Evolutionary conservation across 53 echinoderm and acorn worm species (phyloP), one percentile per base, ranked within the genome.

Genomic region (Luidia sarsii): DNA sequence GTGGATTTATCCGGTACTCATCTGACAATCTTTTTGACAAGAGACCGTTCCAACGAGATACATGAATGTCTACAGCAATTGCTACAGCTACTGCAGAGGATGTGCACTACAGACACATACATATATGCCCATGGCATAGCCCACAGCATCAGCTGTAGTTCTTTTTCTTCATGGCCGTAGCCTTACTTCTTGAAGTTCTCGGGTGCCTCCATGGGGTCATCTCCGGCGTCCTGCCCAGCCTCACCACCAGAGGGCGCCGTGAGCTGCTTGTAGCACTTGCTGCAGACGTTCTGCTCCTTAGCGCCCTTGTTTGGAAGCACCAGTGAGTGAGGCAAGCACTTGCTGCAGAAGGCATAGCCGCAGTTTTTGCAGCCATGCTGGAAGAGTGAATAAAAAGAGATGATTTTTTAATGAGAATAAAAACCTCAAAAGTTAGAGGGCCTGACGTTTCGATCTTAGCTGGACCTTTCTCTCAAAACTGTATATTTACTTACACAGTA

Each of bases 181-280:
- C 15, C 88, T 77, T 71, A 93, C 93, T 87, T 89, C 48, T 93
- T 93, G 16, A 86, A 89, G 35, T 93, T 93, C 33, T 89, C 89
- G 1, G 93, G 93, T 8, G 87, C 87, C 37, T 71, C 87, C 68
- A 80, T 83, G 15, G 24, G 28, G 18, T 43, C 38, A 60, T 54
- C 46, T 20, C 53, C 71, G 45, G 54, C 80, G 37, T 80, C 80
- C 48, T 57, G 56, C 3, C 20, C 33, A 19, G 41, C 6, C 7
- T 19, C 45, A 8, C 0, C 23, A 22, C 43, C 67, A 21, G 18
- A 21, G 6, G 89, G 66, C 7, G 67, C 75, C 16, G 68, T 90
- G 27, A 93, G 73, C 30, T 65, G 19, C 56, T 67, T 80, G 80
- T 83, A 90, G 57, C 93, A 93, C 45, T 71, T 51, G 16, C 31